Percentiles rank a stretch among this genome's conserved stretches.
Conservation (phyloP, 2,888 invertebrate genomes). For the Adelognathus sp. region DNA sequence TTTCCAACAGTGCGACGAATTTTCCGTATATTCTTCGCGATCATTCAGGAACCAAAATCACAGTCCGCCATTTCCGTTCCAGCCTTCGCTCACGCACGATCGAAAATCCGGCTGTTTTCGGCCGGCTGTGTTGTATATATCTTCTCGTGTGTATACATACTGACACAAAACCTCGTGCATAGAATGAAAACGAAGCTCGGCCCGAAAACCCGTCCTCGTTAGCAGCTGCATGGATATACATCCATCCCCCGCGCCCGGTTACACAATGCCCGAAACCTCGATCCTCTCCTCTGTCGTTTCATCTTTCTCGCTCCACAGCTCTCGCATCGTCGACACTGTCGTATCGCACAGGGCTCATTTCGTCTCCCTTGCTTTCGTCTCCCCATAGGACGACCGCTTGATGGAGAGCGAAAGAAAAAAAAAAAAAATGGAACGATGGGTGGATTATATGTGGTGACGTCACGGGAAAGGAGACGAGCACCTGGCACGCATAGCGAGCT, state of each 20-base stretch:
- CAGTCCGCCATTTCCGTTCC: slow-evolving; percentile 53
- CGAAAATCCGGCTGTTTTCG: slow-evolving; percentile 39
- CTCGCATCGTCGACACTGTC: slow-evolving; percentile 30
- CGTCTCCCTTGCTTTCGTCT: slow-evolving; percentile 42
- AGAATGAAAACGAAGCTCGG: slow-evolving; percentile 62
- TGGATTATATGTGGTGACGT: slow-evolving; percentile 80
- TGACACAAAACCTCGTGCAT: slow-evolving; percentile 31
- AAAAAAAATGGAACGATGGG: slow-evolving; percentile 70
- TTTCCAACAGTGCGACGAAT: too few species aligned
- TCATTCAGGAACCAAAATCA: too few species aligned
- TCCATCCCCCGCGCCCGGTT: slow-evolving; percentile 79
- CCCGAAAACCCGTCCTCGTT: slow-evolving; percentile 76
- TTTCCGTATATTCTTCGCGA: too few species aligned
- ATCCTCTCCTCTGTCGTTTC: slow-evolving; percentile 42
- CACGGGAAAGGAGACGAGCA: slow-evolving; percentile 74
- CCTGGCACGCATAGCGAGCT: slow-evolving; percentile 71
- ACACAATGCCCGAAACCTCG: slow-evolving; percentile 73
- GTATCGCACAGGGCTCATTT: slow-evolving; percentile 37
- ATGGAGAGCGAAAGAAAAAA: slow-evolving; percentile 51
- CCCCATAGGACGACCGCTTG: slow-evolving; percentile 47
- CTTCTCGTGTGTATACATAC: slow-evolving; percentile 1
- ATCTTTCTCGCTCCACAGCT: slow-evolving; percentile 59
- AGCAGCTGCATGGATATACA: slow-evolving; percentile 79
- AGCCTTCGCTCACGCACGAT: slow-evolving; percentile 37
- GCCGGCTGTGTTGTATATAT: slow-evolving; percentile 41